Percentiles rank a stretch among this genome's conserved stretches.
Conservation (phyloP, 2,888 invertebrate genomes). For the Pegoplata infirma region DNA sequence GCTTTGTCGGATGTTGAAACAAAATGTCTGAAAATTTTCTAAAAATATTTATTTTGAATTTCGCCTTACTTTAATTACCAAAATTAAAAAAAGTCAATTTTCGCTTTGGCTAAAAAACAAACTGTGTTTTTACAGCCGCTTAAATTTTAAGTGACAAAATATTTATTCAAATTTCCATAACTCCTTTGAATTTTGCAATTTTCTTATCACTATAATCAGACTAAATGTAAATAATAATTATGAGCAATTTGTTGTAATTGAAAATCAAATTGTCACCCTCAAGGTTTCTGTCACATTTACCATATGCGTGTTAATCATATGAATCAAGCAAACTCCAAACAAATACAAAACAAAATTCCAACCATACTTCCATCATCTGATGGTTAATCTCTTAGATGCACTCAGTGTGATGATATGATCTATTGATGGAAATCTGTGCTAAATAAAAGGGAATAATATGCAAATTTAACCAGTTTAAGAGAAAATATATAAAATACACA, state of each 20-base stretch:
- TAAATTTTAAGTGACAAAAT: no score
- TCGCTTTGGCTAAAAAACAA: no score
- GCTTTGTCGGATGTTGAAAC: no score
- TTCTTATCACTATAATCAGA: conserved; percentile 31
- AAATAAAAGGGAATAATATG: conserved; percentile 12
- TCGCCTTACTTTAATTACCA: no score
- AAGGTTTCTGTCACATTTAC: no score
- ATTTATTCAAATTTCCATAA: no score
- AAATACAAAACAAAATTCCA: conserved; percentile 17
- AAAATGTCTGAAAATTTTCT: no score
- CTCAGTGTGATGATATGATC: conserved; percentile 57
- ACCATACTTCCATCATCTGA: conserved; percentile 41
- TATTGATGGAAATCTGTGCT: conserved; percentile 50
- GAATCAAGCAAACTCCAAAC: neutral
- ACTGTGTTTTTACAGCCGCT: no score
- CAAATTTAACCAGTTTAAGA: conserved; percentile 48
- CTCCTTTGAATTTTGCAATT: no score
- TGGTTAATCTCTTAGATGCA: conserved; percentile 29
- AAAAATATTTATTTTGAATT: no score
- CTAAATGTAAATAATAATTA: conserved; percentile 51
- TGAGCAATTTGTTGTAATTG: conserved; percentile 52
- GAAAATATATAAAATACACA: neutral
- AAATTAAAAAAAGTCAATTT: no score
- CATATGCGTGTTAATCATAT: conserved; percentile 7
- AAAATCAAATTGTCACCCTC: conserved; percentile 51